A percentile compares a stretch with the other conserved stretches of the same genome.
These are phyloP conservation scores for Cranoglanis bouderius DNA, from an alignment of 2,113 vertebrate genomes.

Conservation along the genomic window DNA sequence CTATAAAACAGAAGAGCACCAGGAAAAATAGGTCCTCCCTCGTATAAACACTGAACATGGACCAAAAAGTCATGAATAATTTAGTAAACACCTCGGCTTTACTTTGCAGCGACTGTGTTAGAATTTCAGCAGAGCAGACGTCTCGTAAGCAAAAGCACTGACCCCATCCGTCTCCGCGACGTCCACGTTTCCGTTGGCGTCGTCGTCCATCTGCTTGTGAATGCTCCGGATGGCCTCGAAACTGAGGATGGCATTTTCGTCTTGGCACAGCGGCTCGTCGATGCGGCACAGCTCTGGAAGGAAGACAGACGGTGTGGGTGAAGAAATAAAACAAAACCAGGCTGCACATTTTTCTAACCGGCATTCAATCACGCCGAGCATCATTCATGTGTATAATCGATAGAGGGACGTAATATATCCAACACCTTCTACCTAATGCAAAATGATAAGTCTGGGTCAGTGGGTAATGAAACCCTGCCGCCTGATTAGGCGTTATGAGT, in stretches of 20 bases:
- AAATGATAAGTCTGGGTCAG: background rate
- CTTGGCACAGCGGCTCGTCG: slow-evolving; percentile 82
- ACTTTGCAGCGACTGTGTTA: background rate
- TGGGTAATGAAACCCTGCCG: background rate
- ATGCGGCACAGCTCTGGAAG: slow-evolving; percentile 90
- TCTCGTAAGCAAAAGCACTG: slow-evolving; percentile 53
- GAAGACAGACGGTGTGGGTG: background rate
- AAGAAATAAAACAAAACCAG: slow-evolving; percentile 5
- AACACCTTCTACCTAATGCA: background rate
- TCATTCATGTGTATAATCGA: background rate
- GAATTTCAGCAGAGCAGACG: background rate
- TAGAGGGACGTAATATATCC: background rate
- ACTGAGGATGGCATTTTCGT: slow-evolving; percentile 86
- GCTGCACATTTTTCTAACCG: background rate
- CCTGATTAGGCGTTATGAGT: background rate
- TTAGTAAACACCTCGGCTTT: slow-evolving; percentile 1
- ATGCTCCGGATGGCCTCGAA: slow-evolving; percentile 92
- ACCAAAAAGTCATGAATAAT: slow-evolving; percentile 27
- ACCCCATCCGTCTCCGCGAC: slow-evolving; percentile 93
- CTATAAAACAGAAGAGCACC: background rate
- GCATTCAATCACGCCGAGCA: background rate
- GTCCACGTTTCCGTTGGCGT: slow-evolving; percentile 94
- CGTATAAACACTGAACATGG: background rate
- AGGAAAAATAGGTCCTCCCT: background rate
- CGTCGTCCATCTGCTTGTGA: slow-evolving; percentile 98